Conservation (phyloP, 2,113 vertebrate genomes). For the Leptocoma aspasia region DNA sequence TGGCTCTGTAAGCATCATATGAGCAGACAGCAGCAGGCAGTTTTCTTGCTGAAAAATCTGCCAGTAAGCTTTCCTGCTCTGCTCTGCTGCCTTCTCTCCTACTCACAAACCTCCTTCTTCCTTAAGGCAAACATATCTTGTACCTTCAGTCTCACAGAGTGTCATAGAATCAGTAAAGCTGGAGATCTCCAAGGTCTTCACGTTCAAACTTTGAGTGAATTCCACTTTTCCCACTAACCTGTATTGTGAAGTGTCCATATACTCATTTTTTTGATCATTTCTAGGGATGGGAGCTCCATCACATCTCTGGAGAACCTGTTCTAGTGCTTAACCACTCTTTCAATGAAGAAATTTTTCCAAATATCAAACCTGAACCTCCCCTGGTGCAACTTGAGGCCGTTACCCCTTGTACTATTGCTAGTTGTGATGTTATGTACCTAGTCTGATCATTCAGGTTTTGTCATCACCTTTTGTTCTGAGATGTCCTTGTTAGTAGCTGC, state of each 20-base stretch:
- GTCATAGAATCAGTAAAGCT: background rate
- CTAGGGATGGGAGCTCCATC: background rate
- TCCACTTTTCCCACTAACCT: background rate
- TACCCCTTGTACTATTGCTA: background rate
- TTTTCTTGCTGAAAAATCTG: background rate
- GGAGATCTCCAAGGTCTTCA: background rate
- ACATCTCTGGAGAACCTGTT: background rate
- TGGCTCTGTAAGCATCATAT: background rate
- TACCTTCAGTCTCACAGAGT: background rate
- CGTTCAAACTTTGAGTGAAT: background rate
- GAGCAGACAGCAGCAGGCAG: background rate
- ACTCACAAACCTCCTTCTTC: background rate
- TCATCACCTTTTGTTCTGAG: background rate
- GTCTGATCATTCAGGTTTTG: background rate
- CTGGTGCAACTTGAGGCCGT: background rate
- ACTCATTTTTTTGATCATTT: background rate
- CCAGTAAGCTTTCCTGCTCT: background rate
- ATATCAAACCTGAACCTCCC: background rate
- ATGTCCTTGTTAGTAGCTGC: background rate
- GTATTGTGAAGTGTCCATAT: background rate
- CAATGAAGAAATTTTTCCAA: background rate
- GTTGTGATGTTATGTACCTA: background rate
- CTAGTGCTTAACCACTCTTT: background rate
- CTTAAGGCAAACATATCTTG: rapidly evolving
- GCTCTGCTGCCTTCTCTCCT: background rate